A percentile compares a stretch with the other conserved stretches of the same genome.
These are phyloP conservation scores for Leuctra nigra DNA, from an alignment of 2,888 invertebrate species.

Conservation along the genomic window DNA sequence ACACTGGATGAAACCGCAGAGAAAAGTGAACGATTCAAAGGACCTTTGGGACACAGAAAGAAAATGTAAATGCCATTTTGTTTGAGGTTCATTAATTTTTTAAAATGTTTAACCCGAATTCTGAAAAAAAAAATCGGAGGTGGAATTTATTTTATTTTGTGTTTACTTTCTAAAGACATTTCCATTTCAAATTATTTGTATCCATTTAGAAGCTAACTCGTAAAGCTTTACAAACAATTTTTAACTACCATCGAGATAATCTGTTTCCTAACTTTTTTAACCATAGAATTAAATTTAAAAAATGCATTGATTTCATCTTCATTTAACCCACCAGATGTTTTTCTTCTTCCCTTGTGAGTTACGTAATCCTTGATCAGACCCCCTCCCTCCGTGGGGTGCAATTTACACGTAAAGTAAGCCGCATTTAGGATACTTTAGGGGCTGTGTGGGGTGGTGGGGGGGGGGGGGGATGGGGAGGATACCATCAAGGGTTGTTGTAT, in stretches of 20 bases:
- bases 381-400: neutral
- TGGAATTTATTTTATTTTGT: neutral
- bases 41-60: no score
- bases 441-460: neutral
- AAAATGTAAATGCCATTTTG: no score
- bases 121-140: neutral
- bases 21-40: no score
- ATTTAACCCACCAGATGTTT: neutral
- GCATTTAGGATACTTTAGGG: constrained; percentile 7
- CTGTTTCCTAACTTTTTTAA: no score
- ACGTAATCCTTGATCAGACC: constrained; percentile 5
- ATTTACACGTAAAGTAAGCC: constrained; percentile 9
- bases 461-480: neutral
- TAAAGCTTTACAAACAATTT: no score
- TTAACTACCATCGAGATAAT: no score
- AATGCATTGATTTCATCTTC: no score
- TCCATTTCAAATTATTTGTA: neutral
- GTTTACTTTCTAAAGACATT: neutral
- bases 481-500: neutral
- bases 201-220: no score
- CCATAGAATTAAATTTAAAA: no score
- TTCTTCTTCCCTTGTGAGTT: neutral
- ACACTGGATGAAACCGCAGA: neutral
- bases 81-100: no score
- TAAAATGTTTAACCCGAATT: no score